Conservation (phyloP, 2,797 vertebrate species). For the Microtus agrestis region DNA sequence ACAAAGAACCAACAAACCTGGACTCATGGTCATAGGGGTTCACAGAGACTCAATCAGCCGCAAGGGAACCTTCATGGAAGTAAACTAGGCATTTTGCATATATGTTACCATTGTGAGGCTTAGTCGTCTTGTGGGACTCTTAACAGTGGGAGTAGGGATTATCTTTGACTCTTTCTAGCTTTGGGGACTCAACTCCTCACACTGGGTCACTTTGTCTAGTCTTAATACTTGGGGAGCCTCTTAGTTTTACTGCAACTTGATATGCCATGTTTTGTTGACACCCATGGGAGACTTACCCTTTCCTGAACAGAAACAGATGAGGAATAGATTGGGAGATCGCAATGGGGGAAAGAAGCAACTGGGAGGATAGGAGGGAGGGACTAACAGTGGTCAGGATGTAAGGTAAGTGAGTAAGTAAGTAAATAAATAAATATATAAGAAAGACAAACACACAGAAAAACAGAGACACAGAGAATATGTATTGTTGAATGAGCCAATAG, state of each 20-base stretch:
- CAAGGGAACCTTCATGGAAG: neutral
- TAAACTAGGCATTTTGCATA: neutral
- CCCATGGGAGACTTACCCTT: neutral
- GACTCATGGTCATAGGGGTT: neutral
- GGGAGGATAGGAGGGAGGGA: neutral
- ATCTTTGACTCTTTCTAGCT: neutral
- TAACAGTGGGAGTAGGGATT: neutral
- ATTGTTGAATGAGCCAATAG: neutral
- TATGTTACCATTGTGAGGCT: neutral
- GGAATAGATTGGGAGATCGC: neutral
- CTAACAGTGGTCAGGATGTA: neutral
- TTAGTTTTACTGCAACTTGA: neutral
- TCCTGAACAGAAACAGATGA: neutral
- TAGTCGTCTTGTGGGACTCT: neutral
- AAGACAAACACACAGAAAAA: neutral
- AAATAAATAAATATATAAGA: neutral
- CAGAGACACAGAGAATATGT: neutral
- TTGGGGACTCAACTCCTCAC: neutral
- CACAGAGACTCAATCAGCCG: neutral
- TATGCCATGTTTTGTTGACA: neutral
- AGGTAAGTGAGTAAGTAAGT: neutral
- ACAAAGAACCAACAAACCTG: neutral
- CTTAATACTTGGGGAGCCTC: neutral
- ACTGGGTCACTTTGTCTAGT: neutral
- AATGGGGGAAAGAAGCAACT: neutral